Conservation (phyloP, 2,797 vertebrate species). For the Leptodactylus fallax region DNA sequence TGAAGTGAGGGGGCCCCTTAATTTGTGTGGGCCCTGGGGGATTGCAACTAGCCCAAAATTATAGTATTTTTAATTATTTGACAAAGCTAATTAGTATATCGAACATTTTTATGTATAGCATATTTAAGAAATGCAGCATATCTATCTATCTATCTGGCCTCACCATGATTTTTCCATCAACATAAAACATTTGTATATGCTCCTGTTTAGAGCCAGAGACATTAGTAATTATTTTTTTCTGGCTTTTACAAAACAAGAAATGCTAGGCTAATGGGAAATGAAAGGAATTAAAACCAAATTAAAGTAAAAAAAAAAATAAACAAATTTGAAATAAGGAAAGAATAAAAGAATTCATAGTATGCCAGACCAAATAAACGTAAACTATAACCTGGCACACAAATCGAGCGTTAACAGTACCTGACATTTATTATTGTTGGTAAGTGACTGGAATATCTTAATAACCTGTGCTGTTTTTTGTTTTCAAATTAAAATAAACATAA, state of each 20-base stretch:
- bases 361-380: background rate
- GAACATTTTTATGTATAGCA: too few relatives aligned
- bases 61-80: too few relatives aligned
- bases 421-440: slow-evolving; percentile 1
- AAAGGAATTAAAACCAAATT: slow-evolving; percentile 41
- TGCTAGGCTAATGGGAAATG: background rate
- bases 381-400: background rate
- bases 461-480: background rate
- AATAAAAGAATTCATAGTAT: background rate
- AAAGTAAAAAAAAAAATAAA: slow-evolving; percentile 43
- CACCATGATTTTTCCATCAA: background rate
- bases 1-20: too few relatives aligned
- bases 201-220: slow-evolving; percentile 10
- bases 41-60: too few relatives aligned
- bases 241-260: slow-evolving; percentile 30
- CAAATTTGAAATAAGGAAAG: slow-evolving; percentile 31
- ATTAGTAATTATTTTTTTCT: slow-evolving; percentile 35
- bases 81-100: too few relatives aligned
- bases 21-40: too few relatives aligned
- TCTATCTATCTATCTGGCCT: too few relatives aligned
- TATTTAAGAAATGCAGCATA: too few relatives aligned
- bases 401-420: background rate
- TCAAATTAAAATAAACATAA: background rate
- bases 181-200: background rate
- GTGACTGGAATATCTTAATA: background rate